A percentile compares a stretch with the other conserved stretches of the same genome.
phyloP scores from a whole-genome alignment of 2,797 vertebrate genomes.

The Enteromius fasciolatus region DNA sequence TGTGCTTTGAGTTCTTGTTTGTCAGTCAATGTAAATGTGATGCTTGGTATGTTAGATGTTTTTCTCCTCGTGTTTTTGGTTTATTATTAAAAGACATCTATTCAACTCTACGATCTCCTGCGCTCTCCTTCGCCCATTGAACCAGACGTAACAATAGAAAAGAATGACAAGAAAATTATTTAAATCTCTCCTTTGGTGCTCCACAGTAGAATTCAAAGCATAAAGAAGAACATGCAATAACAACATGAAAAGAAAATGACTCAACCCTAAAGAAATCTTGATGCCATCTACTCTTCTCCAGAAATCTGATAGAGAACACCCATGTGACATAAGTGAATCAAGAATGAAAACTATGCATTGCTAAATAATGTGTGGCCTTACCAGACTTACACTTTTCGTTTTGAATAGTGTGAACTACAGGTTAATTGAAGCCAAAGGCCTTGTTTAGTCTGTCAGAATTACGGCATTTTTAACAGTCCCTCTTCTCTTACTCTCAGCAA shows the following conservation, averaged over 20 bases:
- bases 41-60: no score
- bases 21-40: no score
- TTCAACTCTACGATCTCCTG: no score
- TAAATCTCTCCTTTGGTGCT: not conserved
- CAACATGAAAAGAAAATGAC: not conserved
- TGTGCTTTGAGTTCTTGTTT: no score
- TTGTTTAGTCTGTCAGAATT: not conserved
- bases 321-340: not conserved
- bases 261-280: not conserved
- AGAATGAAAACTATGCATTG: not conserved
- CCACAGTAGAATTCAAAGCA: not conserved
- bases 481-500: not conserved
- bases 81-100: no score
- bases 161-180: no score
- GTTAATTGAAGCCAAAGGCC: not conserved
- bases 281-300: not conserved
- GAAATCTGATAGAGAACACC: not conserved
- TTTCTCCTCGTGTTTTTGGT: no score
- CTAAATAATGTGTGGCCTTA: not conserved
- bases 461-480: not conserved
- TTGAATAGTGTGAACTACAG: not conserved
- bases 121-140: no score
- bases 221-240: not conserved
- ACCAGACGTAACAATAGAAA: no score
- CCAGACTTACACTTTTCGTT: not conserved